Base-by-base conservation (phyloP, 2,113 vertebrate species). In the Terrapene triunguis region DNA sequence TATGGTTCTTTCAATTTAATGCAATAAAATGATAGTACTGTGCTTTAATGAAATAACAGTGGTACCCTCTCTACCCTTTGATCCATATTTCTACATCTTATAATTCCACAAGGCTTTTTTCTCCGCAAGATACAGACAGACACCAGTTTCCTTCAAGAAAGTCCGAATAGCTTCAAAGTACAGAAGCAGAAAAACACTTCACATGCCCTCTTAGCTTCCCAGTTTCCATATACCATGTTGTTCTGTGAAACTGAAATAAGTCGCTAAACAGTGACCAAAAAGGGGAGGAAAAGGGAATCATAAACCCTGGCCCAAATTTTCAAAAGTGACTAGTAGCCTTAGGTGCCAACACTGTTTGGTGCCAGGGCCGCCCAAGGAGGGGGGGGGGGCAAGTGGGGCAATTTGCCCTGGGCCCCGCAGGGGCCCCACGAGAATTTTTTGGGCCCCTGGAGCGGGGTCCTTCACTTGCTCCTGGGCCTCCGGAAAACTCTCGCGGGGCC, bases 1-100 rank as follows among this genome's bases (percentile, higher is more conserved):
- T 93, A 82, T 22, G 84, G 19, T 81, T 51, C 50, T 79, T 95
- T 96, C 51, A 80, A 80, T 94, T 95, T 74, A 47, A 1, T n/a
- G 62, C 47, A 62, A 16, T 50, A 38, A 93, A 94, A 92, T 54
- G 1, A 88, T 72, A 72, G 65, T 72, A 22, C 78, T 83, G 62
- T 42, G 74, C 82, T 42, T 48, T 3, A 1, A 24, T 80, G 62
- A 80, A 92, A 87, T 0, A 0, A 1, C 69, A 24, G 21, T 55
- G 78, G 1, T 35, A 42, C 85, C 57, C 22, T 44, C 80, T 57
- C 84, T 65, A 32, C 90, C 72, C 57, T 12, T 80, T 94, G 38
- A 47, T 91, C 62, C 53, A 35, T n/a, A 88, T 80, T 38, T 25
- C n/a, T 44, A 29, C 38, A 22, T 82, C 38, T 81, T 89, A 50